These are phyloP conservation scores for Tetraneura akinire DNA, from an alignment of 1,140 invertebrate genomes.

Conservation along the genomic window DNA sequence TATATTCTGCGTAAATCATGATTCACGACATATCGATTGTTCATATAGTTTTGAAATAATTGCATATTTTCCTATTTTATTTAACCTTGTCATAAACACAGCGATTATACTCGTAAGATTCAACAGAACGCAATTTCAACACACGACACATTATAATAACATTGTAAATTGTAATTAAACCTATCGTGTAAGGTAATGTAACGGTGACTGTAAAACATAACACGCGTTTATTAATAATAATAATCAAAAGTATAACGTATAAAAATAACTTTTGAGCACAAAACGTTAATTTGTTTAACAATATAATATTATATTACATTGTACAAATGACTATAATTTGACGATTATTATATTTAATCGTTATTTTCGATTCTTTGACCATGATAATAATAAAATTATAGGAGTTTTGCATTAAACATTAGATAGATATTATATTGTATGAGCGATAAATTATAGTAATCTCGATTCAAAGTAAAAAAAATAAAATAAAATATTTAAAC, in stretches of 20 bases:
- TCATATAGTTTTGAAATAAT: conserved; percentile 7
- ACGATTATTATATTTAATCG: not conserved
- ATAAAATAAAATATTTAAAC: too few relatives aligned
- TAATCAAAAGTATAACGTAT: not conserved
- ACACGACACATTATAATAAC: not conserved
- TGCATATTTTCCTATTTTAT: not conserved
- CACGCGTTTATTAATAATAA: not conserved
- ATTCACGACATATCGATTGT: conserved; percentile 18
- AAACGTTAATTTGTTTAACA: not conserved
- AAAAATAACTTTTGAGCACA: not conserved
- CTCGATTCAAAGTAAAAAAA: too few relatives aligned
- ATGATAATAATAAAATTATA: too few relatives aligned
- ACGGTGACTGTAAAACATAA: not conserved
- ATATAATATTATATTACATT: not conserved
- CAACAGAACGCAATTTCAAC: conserved; percentile 16
- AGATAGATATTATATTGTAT: too few relatives aligned
- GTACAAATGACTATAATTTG: not conserved
- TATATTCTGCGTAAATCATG: too few relatives aligned
- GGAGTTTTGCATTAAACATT: too few relatives aligned
- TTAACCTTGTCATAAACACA: conserved; percentile 34
- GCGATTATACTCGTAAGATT: conserved; percentile 13
- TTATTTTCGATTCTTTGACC: not conserved
- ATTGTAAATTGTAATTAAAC: conserved; percentile 20
- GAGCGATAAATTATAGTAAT: too few relatives aligned
- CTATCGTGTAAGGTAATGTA: not conserved